These are phyloP conservation scores for Sisor rabdophorus DNA, from an alignment of 2,113 vertebrate genomes.

Conservation along the genomic window DNA sequence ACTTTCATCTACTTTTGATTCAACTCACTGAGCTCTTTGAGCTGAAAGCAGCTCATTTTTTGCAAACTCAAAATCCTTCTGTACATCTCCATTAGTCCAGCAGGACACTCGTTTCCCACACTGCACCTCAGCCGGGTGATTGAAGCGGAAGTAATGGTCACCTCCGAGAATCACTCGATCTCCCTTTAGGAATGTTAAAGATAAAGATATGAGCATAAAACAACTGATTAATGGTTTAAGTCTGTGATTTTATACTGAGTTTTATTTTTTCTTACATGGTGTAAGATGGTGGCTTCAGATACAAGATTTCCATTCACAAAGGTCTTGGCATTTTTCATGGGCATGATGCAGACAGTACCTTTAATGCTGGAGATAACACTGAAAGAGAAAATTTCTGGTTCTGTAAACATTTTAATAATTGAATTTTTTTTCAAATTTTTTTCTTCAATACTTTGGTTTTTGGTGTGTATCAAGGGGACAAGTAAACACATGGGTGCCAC, in stretches of 20 bases:
- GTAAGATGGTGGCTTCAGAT: conserved; percentile 73
- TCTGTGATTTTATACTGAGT: background rate
- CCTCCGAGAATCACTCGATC: conserved; percentile 92
- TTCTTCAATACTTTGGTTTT: no score
- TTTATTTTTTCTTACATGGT: conserved; percentile 77
- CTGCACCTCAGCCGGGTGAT: conserved; percentile 87
- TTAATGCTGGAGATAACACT: conserved; percentile 79
- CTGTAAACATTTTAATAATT: background rate
- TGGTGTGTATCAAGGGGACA: no score
- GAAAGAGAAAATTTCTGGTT: conserved; percentile 15
- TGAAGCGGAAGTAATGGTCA: conserved; percentile 95
- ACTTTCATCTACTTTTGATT: background rate
- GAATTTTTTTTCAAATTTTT: no score
- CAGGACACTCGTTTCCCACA: conserved; percentile 68
- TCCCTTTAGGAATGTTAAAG: conserved; percentile 66
- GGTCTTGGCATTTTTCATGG: conserved; percentile 79
- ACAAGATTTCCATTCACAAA: conserved; percentile 86
- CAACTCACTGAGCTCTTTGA: conserved; percentile 82
- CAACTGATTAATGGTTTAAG: no score
- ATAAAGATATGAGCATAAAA: background rate
- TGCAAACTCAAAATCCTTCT: conserved; percentile 93
- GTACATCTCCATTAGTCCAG: conserved; percentile 65
- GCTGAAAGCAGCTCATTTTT: conserved; percentile 87
- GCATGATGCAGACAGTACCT: conserved; percentile 77
- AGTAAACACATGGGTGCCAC: no score